phyloP scores from a whole-genome alignment of 1,140 invertebrate genomes.

The Psilanteris sp. region DNA sequence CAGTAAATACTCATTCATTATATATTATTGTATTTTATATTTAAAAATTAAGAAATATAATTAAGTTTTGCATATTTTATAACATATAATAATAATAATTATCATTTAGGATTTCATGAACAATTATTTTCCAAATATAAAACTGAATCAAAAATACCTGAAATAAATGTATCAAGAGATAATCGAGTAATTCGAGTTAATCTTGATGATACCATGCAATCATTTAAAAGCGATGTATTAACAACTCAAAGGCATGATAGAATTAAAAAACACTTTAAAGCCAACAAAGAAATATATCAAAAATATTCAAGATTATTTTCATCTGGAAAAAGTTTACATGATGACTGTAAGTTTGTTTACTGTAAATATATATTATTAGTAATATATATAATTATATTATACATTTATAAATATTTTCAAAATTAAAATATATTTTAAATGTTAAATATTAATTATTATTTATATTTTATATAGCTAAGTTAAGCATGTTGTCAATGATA shows the following conservation, averaged over 20 bases:
- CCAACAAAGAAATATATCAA: constrained; percentile 5
- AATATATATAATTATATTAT: too few species aligned
- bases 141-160: not conserved
- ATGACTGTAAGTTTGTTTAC: constrained; percentile 15
- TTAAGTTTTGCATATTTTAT: too few species aligned
- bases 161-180: not conserved
- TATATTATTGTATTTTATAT: too few species aligned
- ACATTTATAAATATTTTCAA: too few species aligned
- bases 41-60: too few species aligned
- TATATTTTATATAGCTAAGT: constrained; percentile 10
- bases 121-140: constrained; percentile 31
- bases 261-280: constrained; percentile 3
- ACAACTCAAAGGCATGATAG: not conserved
- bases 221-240: not conserved
- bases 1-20: too few species aligned
- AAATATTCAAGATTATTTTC: constrained; percentile 23
- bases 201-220: constrained; percentile 11
- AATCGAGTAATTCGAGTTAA: constrained; percentile 9
- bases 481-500: not conserved
- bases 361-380: too few species aligned
- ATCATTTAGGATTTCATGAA: constrained; percentile 7
- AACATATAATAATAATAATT: too few species aligned
- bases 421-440: too few species aligned
- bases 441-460: too few species aligned
- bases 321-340: not conserved